Conservation (phyloP, 37 sponge, comb jelly and placozoan genomes). For the Theonella swinhoei region DNA sequence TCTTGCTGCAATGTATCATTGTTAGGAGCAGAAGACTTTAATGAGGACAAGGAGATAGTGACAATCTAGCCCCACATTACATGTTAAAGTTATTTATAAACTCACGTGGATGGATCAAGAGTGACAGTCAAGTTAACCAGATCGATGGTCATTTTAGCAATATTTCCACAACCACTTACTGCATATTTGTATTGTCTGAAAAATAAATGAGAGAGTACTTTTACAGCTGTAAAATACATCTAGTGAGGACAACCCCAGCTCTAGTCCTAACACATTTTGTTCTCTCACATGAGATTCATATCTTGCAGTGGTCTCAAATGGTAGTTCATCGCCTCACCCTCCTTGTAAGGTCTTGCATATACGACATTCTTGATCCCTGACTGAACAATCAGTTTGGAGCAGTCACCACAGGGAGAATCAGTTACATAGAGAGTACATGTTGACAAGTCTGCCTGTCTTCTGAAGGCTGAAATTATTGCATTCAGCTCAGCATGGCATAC, state of each 20-base stretch:
- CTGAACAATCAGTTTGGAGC: not conserved
- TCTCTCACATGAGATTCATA: not conserved
- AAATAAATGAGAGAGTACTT: not conserved
- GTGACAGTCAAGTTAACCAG: not conserved
- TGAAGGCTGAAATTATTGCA: not conserved
- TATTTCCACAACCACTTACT: not conserved
- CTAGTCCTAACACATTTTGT: not conserved
- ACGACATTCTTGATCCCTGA: not conserved
- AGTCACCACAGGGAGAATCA: not conserved
- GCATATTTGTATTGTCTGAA: not conserved
- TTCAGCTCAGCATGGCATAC: not conserved
- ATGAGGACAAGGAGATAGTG: no score
- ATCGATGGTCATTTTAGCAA: not conserved
- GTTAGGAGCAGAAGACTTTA: not conserved
- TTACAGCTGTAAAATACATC: not conserved
- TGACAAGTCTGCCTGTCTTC: not conserved
- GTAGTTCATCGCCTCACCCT: no score
- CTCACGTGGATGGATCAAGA: not conserved
- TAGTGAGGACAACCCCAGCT: not conserved
- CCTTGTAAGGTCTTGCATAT: not conserved
- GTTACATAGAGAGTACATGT: not conserved
- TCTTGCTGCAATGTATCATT: not conserved
- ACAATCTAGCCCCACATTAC: not conserved
- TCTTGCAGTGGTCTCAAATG: not conserved
- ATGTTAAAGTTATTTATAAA: not conserved